Percentiles rank a stretch among this genome's conserved stretches.
Conservation (phyloP, 2,888 invertebrate species). For the Xestia rhomboidea region DNA sequence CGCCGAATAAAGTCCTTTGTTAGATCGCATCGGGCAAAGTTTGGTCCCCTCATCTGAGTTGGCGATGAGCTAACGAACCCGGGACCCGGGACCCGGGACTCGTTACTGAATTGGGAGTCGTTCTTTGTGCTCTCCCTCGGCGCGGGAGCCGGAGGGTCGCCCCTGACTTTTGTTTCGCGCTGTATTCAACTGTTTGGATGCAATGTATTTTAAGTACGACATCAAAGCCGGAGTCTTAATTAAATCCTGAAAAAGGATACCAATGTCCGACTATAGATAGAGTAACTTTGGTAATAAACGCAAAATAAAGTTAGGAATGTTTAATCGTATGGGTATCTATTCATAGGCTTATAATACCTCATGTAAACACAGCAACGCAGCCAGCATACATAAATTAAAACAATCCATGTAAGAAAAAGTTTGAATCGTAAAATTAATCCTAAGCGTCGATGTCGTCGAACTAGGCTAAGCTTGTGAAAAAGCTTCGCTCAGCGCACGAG, state of each 20-base stretch:
- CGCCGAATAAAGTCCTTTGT: conserved; percentile 71
- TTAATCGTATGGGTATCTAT: background rate
- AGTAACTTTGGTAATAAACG: background rate
- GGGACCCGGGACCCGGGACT: conserved; percentile 74
- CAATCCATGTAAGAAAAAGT: conserved; percentile 43
- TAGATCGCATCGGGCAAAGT: conserved; percentile 69
- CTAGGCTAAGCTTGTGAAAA: conserved; percentile 78
- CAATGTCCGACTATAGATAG: background rate
- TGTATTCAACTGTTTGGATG: conserved; percentile 71
- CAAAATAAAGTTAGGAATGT: background rate
- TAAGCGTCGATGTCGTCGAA: conserved; percentile 68
- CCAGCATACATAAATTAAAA: conserved; percentile 41
- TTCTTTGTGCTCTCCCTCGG: conserved; percentile 85
- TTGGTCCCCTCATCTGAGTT: conserved; percentile 81
- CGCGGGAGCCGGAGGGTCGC: conserved; percentile 80
- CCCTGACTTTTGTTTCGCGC: conserved; percentile 81
- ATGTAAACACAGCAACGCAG: background rate
- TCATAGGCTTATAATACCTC: background rate
- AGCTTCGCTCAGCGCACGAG: conserved; percentile 74
- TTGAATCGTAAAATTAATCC: conserved; percentile 59
- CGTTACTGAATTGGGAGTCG: conserved; percentile 81
- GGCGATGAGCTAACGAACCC: conserved; percentile 79
- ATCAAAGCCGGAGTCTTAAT: conserved; percentile 49
- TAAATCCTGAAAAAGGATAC: conserved; percentile 50
- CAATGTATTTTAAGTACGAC: conserved; percentile 54